Percentiles rank a stretch among this genome's conserved stretches.
phyloP scores from a whole-genome alignment of 2,113 vertebrate genomes.

The Taxidea taxus region DNA sequence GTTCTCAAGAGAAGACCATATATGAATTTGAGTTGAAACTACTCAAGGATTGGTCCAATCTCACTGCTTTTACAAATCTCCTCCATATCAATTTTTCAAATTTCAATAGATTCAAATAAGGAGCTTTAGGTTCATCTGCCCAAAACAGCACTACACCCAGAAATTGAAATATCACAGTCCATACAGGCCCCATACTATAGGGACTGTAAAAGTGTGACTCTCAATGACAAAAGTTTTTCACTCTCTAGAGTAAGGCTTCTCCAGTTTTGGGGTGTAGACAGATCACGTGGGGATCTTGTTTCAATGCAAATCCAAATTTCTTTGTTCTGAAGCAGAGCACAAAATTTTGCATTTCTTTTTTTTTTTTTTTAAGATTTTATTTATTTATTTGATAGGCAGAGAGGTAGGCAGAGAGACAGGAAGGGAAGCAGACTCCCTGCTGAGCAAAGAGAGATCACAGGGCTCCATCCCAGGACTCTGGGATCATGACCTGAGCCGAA shows the following conservation, averaged over 20 bases:
- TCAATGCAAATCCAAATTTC: neutral
- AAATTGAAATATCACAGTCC: neutral
- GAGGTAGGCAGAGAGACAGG: too few species aligned
- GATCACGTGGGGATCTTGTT: neutral
- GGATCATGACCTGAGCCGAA: too few species aligned
- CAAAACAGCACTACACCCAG: neutral
- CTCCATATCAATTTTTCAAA: neutral
- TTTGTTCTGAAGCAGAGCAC: neutral
- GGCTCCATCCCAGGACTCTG: too few species aligned
- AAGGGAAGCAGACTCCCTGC: too few species aligned
- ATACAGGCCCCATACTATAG: neutral
- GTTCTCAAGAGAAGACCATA: neutral
- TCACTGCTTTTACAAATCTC: neutral
- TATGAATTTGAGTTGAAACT: neutral
- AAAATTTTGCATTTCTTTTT: neutral
- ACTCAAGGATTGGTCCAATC: neutral
- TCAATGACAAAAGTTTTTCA: neutral
- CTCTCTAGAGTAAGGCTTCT: neutral
- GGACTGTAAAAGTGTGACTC: neutral
- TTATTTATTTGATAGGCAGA: too few species aligned
- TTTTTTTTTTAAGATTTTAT: too few species aligned
- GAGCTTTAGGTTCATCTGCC: neutral
- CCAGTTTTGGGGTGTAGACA: neutral
- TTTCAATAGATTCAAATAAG: neutral
- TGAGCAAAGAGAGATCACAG: too few species aligned